Evolutionary conservation across 2,113 vertebrate genomes (phyloP), one percentile per base, ranked within the genome.

Genomic region (Cyprinodon tularosa): DNA sequence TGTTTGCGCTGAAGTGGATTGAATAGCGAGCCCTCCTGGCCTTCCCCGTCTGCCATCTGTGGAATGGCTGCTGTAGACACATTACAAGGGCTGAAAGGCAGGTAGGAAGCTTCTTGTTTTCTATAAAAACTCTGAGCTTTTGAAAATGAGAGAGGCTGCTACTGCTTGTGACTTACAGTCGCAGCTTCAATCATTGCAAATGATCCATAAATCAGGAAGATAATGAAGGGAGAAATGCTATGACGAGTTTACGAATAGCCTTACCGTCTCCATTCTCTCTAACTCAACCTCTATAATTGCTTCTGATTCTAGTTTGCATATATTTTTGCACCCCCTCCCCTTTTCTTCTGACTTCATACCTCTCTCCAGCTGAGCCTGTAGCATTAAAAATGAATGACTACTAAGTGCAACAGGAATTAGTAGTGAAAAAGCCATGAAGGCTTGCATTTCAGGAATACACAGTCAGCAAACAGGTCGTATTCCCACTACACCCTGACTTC

Each of bases 331-430:
- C 83, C 76, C 68, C 9, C 36, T 53, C 59, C 68, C 11, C 38
- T 62, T 48, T 65, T 48, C 72, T 29, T 48, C 80, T 62, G 81
- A 71, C 78, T 84, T 81, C 79, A 68, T 82, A 81, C 75, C 80
- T 88, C 78, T 86, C 85, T 89, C 90, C 90, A 93, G 92, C 91
- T 91, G 91, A 88, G 90, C 80, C 90, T 76, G 81, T 74, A 20
- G 72, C 92, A 94, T 94, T 94, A 95, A 94, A 94, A 93, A 94
- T 94, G 91, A 82, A 95, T 94, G 92, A 92, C 86, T 90, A 89
- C 91, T 93, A 94, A 94, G 93, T 94, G 92, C 91, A 93, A 91
- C 86, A 91, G 92, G 90, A 92, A 93, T 93, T 92, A 81, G 78
- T 82, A 83, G 88, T 84, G 85, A 68, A 84, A 71, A 87, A 87